These are phyloP conservation scores for Hydrozoanthus tunicans DNA, from an alignment of 64 coral and sea anemone species.

Conservation along the genomic window DNA sequence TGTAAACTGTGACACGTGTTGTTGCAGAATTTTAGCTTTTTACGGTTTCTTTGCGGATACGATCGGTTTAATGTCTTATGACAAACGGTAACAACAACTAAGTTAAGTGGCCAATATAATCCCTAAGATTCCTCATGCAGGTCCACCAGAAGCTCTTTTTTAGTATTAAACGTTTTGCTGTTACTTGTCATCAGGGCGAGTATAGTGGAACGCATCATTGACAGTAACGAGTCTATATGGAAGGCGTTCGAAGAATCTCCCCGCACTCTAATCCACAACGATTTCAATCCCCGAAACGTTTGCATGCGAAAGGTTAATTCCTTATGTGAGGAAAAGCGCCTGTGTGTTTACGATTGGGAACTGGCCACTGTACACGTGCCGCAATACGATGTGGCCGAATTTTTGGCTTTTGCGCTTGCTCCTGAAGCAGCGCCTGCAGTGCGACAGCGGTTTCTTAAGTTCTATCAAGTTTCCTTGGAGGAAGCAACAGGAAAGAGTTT, in stretches of 20 bases:
- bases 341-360: constrained; percentile 56
- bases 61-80: too few relatives aligned
- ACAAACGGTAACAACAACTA: too few relatives aligned
- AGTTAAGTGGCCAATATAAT: too few relatives aligned
- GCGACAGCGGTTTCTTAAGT: constrained; percentile 30
- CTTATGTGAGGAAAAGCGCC: background rate
- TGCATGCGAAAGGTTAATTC: constrained; percentile 14
- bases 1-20: too few relatives aligned
- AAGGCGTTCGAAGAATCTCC: constrained; percentile 19
- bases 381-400: constrained; percentile 29
- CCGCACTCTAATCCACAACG: constrained; percentile 39
- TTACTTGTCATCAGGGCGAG: background rate
- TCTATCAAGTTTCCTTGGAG: constrained; percentile 14
- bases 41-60: too few relatives aligned
- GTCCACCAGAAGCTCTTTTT: too few relatives aligned
- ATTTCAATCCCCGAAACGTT: constrained; percentile 39
- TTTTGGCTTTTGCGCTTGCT: constrained; percentile 41
- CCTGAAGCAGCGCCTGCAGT: constrained; percentile 23
- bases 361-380: constrained; percentile 27
- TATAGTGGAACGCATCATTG: constrained; percentile 13
- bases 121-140: too few relatives aligned
- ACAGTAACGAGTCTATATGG: background rate
- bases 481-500: background rate
- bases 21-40: too few relatives aligned
- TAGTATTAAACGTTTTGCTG: background rate